Percentiles rank a stretch among this genome's conserved stretches.
Evolutionary conservation across 2,797 vertebrate species (phyloP).

Genomic region (Melanotaenia nigrans): DNA sequence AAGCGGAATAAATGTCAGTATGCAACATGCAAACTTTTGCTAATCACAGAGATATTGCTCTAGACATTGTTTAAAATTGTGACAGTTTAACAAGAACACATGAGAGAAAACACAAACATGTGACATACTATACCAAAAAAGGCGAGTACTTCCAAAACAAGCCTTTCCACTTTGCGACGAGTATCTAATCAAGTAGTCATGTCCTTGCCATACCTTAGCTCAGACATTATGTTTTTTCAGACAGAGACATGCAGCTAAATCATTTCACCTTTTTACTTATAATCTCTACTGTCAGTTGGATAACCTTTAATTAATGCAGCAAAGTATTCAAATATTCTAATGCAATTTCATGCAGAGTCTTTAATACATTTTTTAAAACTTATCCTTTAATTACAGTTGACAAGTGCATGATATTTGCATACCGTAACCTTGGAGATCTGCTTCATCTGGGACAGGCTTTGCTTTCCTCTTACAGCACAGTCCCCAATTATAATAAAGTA

Average conservation of each 20-base stretch:
- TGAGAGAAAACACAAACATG: not conserved
- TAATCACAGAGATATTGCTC: not conserved
- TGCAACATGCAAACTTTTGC: not conserved
- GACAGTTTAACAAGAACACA: not conserved
- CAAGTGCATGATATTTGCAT: conserved; percentile 57
- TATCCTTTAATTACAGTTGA: conserved; percentile 56
- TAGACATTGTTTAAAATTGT: not conserved
- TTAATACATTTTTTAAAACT: conserved; percentile 38
- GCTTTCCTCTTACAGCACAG: conserved; percentile 28
- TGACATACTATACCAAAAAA: not conserved
- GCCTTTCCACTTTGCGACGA: conserved; percentile 14
- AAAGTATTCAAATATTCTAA: conserved; percentile 31
- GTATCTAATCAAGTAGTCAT: conserved; percentile 19
- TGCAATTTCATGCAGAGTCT: conserved; percentile 19
- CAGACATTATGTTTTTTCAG: conserved; percentile 21
- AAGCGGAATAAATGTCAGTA: not conserved
- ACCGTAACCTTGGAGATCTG: conserved; percentile 48
- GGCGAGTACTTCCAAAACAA: not conserved
- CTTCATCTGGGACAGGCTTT: conserved; percentile 35
- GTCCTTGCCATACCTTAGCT: conserved; percentile 1
- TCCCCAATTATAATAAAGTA: conserved; percentile 31
- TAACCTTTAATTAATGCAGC: conserved; percentile 44
- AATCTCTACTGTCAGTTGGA: conserved; percentile 14
- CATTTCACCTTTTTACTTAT: conserved; percentile 34
- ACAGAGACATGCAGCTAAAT: conserved; percentile 19